Conservation (phyloP, 2,113 vertebrate genomes). For the Sander lucioperca region DNA sequence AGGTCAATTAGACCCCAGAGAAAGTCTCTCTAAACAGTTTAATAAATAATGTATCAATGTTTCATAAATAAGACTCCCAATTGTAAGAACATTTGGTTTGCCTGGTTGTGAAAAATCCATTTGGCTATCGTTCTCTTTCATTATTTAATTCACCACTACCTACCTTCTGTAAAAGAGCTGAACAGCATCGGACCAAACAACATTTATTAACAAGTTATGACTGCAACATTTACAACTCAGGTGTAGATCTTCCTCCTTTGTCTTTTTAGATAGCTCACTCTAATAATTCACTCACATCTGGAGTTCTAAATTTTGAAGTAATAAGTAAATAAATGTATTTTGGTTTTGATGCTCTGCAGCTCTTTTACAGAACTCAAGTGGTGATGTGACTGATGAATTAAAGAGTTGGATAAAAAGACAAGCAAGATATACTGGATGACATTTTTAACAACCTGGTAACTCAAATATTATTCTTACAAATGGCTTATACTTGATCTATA, state of each 20-base stretch:
- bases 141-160: slow-evolving; percentile 10
- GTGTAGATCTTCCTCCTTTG: background rate
- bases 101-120: background rate
- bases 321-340: slow-evolving; percentile 23
- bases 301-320: background rate
- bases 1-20: background rate
- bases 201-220: slow-evolving; percentile 9
- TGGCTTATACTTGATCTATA: background rate
- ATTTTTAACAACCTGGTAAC: background rate
- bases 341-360: background rate
- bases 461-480: slow-evolving; percentile 4
- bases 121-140: background rate
- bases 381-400: slow-evolving; percentile 21
- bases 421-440: background rate
- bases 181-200: background rate
- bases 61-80: too few relatives aligned
- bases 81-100: slow-evolving; percentile 2
- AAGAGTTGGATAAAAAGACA: slow-evolving; percentile 10
- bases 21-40: background rate
- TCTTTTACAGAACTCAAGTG: slow-evolving; percentile 5
- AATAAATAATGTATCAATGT: background rate
- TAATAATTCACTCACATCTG: slow-evolving; percentile 23
- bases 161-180: background rate
- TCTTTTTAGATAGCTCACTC: background rate
- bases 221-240: slow-evolving; percentile 18